Conservation (phyloP, 2,888 invertebrate genomes). For the Sphaerophoria rueppellii region DNA sequence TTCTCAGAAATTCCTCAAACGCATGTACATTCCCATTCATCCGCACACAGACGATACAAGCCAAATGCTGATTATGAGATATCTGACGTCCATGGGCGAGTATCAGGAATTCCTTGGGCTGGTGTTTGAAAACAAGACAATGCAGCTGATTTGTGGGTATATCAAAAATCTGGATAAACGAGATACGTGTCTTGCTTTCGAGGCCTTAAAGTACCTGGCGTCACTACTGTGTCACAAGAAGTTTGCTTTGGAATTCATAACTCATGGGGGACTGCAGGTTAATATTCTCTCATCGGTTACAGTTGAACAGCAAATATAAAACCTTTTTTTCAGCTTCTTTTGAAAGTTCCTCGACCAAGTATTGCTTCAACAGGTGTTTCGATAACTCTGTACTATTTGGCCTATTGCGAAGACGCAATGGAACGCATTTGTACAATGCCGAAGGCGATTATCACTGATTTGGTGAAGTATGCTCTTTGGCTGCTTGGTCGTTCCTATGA, state of each 20-base stretch:
- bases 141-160: slow-evolving; percentile 94
- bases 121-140: slow-evolving; percentile 95
- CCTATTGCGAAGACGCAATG: slow-evolving; percentile 99
- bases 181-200: slow-evolving; percentile 97
- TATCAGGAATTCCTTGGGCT: slow-evolving; percentile 98
- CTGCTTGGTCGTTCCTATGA: slow-evolving; percentile 97
- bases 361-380: slow-evolving; percentile 97
- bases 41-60: slow-evolving; percentile 94
- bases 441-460: slow-evolving; percentile 88
- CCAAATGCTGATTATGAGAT: slow-evolving; percentile 95
- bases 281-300: slow-evolving; percentile 39
- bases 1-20: slow-evolving; percentile 77
- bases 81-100: slow-evolving; percentile 98
- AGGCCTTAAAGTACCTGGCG: slow-evolving; percentile 96
- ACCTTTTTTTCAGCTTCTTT: slow-evolving; percentile 84
- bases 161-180: slow-evolving; percentile 93
- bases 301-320: neutral
- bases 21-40: slow-evolving; percentile 89
- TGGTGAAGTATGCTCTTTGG: slow-evolving; percentile 96
- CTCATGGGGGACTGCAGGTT: slow-evolving; percentile 92
- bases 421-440: slow-evolving; percentile 95
- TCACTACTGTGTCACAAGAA: slow-evolving; percentile 98
- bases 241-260: slow-evolving; percentile 97
- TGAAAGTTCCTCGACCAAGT: slow-evolving; percentile 96
- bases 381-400: slow-evolving; percentile 97